Evolutionary conservation across 2,113 vertebrate species (phyloP).

Genomic region (Ciconia stormi): DNA sequence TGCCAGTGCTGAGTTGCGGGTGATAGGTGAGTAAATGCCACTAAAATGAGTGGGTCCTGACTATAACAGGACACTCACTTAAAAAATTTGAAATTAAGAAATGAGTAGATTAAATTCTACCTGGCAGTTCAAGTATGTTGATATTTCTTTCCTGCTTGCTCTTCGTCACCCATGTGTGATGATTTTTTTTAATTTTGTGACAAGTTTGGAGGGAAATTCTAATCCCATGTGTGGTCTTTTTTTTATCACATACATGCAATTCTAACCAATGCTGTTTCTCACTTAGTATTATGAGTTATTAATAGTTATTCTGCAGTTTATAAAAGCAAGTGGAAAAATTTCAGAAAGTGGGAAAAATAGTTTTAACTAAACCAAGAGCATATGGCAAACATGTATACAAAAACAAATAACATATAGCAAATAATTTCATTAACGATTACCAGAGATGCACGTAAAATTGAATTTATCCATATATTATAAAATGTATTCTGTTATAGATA

Average conservation of each 20-base stretch:
- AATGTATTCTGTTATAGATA: not conserved
- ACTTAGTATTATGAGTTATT: not conserved
- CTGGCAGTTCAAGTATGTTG: not conserved
- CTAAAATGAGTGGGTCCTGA: not conserved
- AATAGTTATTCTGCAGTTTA: not conserved
- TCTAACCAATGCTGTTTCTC: not conserved
- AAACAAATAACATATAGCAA: not conserved
- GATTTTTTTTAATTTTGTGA: not conserved
- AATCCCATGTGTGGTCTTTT: not conserved
- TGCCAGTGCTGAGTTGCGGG: constrained; percentile 86
- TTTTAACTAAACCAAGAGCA: not conserved
- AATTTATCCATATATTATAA: not conserved
- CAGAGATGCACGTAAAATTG: not conserved
- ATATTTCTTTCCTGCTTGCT: not conserved
- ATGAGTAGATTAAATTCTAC: not conserved
- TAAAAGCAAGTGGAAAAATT: not conserved
- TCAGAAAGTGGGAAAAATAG: not conserved
- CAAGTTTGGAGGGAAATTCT: not conserved
- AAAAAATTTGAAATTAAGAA: not conserved
- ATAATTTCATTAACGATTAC: not conserved
- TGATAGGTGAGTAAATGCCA: constrained; percentile 83
- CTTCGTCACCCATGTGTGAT: not conserved
- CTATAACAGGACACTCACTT: not conserved
- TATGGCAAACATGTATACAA: not conserved
- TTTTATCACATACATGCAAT: not conserved